Conservation (phyloP, 1,140 invertebrate species). For the Tetramorium simillimum region DNA sequence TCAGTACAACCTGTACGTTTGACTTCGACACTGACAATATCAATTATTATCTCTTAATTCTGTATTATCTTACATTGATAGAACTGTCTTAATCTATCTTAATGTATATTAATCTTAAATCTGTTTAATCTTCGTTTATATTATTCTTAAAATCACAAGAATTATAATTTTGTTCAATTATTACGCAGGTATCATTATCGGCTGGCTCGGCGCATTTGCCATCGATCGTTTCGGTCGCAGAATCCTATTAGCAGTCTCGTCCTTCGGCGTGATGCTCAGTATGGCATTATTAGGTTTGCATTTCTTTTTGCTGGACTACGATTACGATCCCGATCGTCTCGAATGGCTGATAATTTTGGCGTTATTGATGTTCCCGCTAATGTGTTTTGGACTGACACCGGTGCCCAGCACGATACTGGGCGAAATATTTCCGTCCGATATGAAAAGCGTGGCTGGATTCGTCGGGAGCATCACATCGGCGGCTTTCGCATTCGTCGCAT, state of each 20-base stretch:
- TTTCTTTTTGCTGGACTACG: conserved; percentile 87
- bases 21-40: neutral
- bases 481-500: conserved; percentile 90
- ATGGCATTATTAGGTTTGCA: conserved; percentile 87
- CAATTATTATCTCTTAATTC: neutral
- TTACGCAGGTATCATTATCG: conserved; percentile 53
- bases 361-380: conserved; percentile 45
- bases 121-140: neutral
- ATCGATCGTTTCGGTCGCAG: conserved; percentile 91
- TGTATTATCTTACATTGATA: neutral
- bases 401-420: conserved; percentile 91
- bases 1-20: conserved; percentile 89
- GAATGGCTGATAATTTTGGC: conserved; percentile 70
- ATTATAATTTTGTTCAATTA: neutral
- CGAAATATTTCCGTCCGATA: conserved; percentile 90
- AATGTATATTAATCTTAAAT: neutral
- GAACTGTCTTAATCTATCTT: neutral
- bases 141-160: neutral
- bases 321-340: conserved; percentile 80
- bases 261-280: conserved; percentile 85
- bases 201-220: conserved; percentile 75
- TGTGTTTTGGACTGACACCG: conserved; percentile 89
- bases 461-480: conserved; percentile 90
- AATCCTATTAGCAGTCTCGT: conserved; percentile 88
- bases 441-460: conserved; percentile 89